Evolutionary conservation across 1,140 invertebrate genomes (phyloP).

Genomic region (Cyclina sinensis): DNA sequence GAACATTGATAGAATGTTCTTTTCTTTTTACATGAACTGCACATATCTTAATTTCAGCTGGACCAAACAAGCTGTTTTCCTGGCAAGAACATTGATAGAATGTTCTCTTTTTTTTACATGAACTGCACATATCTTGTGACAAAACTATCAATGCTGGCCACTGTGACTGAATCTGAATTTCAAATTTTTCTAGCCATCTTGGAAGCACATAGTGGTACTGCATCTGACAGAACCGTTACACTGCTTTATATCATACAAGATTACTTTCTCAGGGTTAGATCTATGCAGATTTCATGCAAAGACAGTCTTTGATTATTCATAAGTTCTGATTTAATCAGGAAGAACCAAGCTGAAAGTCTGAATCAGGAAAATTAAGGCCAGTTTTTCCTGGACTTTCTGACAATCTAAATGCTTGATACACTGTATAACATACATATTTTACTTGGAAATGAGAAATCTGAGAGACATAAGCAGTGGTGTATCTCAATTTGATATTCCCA

Average conservation of each 20-base stretch:
- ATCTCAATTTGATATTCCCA: neutral
- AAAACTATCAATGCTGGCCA: no score
- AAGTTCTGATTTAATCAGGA: constrained; percentile 35
- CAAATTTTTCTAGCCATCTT: neutral
- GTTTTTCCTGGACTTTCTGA: neutral
- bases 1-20: no score
- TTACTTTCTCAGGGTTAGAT: neutral
- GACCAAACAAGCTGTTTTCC: no score
- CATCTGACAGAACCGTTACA: neutral
- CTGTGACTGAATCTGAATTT: constrained; percentile 14
- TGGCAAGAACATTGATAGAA: no score
- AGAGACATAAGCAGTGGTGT: neutral
- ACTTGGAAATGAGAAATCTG: constrained; percentile 8
- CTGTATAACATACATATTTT: neutral
- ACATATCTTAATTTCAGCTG: no score
- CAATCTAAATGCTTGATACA: neutral
- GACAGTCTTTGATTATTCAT: constrained; percentile 31
- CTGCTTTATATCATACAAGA: neutral
- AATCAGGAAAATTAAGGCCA: constrained; percentile 3
- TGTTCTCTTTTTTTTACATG: no score
- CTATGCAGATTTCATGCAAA: constrained; percentile 53
- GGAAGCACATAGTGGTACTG: neutral
- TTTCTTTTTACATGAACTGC: no score
- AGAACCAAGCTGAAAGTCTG: neutral
- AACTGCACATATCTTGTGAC: no score